A percentile compares a stretch with the other conserved stretches of the same genome.
Conservation (phyloP, 2,888 invertebrate genomes). For the Ochropacha duplaris region DNA sequence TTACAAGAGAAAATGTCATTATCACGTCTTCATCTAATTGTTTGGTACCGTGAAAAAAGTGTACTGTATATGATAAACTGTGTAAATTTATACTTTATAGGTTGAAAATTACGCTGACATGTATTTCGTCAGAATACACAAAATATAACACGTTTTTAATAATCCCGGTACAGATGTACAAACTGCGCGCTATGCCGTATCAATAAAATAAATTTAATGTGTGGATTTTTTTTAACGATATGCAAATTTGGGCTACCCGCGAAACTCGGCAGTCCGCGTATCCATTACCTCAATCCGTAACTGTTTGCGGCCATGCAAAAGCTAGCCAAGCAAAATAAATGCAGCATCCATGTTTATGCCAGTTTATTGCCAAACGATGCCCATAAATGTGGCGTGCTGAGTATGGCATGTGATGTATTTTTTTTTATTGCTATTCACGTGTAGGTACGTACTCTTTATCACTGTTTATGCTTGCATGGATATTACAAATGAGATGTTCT, state of each 20-base stretch:
- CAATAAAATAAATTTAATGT: slow-evolving; percentile 35
- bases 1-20: no score
- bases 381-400: slow-evolving; percentile 30
- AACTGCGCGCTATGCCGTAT: slow-evolving; percentile 19
- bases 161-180: neutral
- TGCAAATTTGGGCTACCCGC: slow-evolving; percentile 31
- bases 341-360: slow-evolving; percentile 35
- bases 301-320: slow-evolving; percentile 28
- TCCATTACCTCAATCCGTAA: slow-evolving; percentile 28
- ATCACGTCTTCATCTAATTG: no score
- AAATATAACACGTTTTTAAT: neutral
- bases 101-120: neutral
- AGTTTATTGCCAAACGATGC: slow-evolving; percentile 36
- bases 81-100: neutral
- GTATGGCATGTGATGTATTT: slow-evolving; percentile 10
- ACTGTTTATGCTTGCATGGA: slow-evolving; percentile 13
- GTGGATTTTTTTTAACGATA: slow-evolving; percentile 38
- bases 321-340: slow-evolving; percentile 39
- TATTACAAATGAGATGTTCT: slow-evolving; percentile 1
- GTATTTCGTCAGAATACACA: neutral
- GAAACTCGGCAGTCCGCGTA: slow-evolving; percentile 17
- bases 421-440: slow-evolving; percentile 17
- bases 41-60: no score
- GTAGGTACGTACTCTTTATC: slow-evolving; percentile 5
- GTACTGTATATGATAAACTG: neutral